Evolutionary conservation across 2,888 invertebrate species (phyloP), one percentile per base, ranked within the genome.

Genomic region (Scelioninae gen. 1): DNA sequence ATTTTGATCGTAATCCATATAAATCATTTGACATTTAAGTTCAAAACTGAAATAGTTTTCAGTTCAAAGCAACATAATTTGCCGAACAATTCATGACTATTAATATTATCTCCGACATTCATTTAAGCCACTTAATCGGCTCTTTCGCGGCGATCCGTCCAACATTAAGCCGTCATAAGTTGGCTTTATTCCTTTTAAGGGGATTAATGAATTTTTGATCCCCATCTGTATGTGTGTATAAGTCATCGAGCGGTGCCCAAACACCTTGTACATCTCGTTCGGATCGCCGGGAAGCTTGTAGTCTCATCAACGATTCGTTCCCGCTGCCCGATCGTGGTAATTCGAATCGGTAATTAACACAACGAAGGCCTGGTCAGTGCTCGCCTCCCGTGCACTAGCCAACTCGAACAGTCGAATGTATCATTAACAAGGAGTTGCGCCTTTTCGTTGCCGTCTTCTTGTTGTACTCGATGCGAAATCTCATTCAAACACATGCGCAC

Each of bases 301-400:
- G 69, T 84, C 87, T 87, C 88, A 89, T 90, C 88, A 89, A 82
- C 88, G 87, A 89, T 90, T 89, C 88, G 88, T 87, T 88, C 85
- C 85, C 74, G 63, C 56, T 63, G 81, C 79, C 55, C 79, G 85
- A 85, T 85, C 77, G 58, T 66, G 82, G 83, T 85, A 85, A 82
- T 83, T 82, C 83, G 82, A 83, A 85, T 85, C 79, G 82, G 83
- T 80, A 85, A 85, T 85, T 85, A 85, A 85, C 85, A 76, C 85
- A 76, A 71, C 83, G 81, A 72, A 81, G 72, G 80, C 66, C 71
- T 71, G 75, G 49, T 11, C 43, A 56, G 15, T 49, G 60, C 53
- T 60, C 53, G 69, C 69, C 68, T 75, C 56, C 71, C 63, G 75
- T 72, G 76, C 84, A 78, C 78, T 71, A 81, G 76, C 81, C 66